These are phyloP conservation scores for Drosophila sordidula DNA, from an alignment of 2,888 invertebrate genomes.

Conservation along the genomic window DNA sequence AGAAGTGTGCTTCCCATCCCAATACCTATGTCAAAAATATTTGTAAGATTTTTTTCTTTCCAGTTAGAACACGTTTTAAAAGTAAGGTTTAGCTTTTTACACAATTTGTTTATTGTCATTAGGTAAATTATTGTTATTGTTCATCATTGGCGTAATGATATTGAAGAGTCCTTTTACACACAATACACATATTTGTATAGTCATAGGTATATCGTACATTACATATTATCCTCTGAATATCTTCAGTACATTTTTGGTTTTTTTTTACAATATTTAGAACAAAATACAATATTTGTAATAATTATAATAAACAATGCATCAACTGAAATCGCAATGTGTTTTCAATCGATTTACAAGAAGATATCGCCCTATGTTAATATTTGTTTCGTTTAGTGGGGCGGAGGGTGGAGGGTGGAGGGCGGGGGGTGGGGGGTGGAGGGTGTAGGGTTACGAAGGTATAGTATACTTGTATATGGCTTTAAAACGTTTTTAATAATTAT, in stretches of 20 bases:
- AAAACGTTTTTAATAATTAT: conserved; percentile 63
- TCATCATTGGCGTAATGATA: conserved; percentile 34
- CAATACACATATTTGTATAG: conserved; percentile 13
- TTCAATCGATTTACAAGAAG: background rate
- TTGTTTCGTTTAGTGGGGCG: conserved; percentile 14
- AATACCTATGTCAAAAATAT: no score
- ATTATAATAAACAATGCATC: conserved; percentile 13
- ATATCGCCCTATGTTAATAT: background rate
- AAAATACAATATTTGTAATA: conserved; percentile 23
- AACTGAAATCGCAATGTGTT: conserved; percentile 2
- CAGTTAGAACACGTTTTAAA: background rate
- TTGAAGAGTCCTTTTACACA: conserved; percentile 16
- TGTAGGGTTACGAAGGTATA: background rate
- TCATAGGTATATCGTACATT: conserved; percentile 20
- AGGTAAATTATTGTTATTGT: conserved; percentile 54
- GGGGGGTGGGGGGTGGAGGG: background rate
- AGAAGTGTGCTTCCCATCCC: no score
- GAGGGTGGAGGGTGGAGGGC: background rate
- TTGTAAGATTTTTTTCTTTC: no score
- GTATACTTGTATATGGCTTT: conserved; percentile 35
- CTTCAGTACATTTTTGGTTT: conserved; percentile 31
- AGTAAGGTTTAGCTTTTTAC: conserved; percentile 33
- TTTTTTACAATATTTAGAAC: conserved; percentile 28
- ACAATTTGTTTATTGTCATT: conserved; percentile 67
- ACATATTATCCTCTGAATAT: conserved; percentile 11